A percentile compares a stretch with the other conserved stretches of the same genome.
These are phyloP conservation scores for Girardinichthys multiradiatus DNA, from an alignment of 2,113 vertebrate genomes.

Conservation along the genomic window DNA sequence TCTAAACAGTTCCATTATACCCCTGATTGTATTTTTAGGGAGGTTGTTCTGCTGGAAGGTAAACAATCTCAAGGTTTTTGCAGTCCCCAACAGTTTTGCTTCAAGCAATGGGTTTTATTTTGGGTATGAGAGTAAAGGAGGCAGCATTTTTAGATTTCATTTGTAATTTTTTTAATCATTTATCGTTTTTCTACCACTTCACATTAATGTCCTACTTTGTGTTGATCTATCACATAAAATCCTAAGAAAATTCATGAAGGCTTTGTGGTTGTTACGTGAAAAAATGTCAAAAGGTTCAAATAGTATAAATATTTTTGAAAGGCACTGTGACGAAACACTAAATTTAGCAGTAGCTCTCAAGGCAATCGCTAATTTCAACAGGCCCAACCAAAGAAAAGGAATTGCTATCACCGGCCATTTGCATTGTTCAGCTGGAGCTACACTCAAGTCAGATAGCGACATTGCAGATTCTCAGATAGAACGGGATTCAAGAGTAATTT, in stretches of 20 bases:
- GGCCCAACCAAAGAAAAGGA: conserved; percentile 2
- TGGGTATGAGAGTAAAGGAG: too few relatives aligned
- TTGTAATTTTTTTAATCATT: too few relatives aligned
- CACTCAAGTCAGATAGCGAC: conserved; percentile 9
- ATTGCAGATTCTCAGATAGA: conserved; percentile 10
- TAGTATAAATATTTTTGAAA: too few relatives aligned
- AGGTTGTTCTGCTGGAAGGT: too few relatives aligned
- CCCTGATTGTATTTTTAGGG: too few relatives aligned
- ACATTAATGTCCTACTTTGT: too few relatives aligned
- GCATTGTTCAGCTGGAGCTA: conserved; percentile 22
- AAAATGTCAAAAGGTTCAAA: not conserved
- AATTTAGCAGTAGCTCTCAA: not conserved
- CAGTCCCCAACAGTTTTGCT: too few relatives aligned
- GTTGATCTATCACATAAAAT: too few relatives aligned
- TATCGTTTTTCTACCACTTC: too few relatives aligned
- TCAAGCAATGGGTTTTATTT: not conserved
- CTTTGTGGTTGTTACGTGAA: not conserved
- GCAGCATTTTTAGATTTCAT: too few relatives aligned
- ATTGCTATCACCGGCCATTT: conserved; percentile 5
- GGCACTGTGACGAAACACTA: not conserved
- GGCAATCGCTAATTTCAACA: not conserved
- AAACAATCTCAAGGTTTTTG: too few relatives aligned
- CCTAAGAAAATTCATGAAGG: not conserved
- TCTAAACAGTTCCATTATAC: too few relatives aligned
- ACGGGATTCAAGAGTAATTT: conserved; percentile 18